Percentiles rank a stretch among this genome's conserved stretches.
These are phyloP conservation scores for Melospiza melodia DNA, from an alignment of 2,113 vertebrate genomes.

Conservation along the genomic window DNA sequence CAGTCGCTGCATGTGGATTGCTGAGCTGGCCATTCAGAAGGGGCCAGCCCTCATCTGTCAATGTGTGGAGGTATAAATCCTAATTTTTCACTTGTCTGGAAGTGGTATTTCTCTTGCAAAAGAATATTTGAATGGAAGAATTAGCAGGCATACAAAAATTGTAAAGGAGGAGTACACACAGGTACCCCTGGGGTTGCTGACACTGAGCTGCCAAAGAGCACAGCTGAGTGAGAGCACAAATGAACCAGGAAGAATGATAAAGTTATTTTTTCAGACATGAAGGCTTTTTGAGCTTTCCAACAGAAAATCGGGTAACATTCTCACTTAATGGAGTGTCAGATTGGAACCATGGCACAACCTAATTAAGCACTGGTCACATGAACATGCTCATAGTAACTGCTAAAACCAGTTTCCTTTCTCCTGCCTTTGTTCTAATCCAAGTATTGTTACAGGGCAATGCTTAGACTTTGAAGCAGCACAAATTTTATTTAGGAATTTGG, in stretches of 20 bases:
- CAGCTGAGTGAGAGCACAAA: neutral
- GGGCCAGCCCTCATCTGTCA: neutral
- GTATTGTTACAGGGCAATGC: neutral
- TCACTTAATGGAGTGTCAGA: neutral
- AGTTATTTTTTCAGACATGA: neutral
- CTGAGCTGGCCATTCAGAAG: neutral
- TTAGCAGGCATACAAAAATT: neutral
- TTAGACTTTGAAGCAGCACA: neutral
- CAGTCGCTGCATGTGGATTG: neutral
- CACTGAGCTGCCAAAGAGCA: neutral
- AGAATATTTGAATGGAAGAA: neutral
- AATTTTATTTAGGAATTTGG: neutral
- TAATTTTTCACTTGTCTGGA: neutral
- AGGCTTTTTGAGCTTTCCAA: neutral
- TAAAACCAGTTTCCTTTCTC: neutral
- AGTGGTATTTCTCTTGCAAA: neutral
- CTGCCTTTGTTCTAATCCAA: neutral
- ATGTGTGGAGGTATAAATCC: rapidly evolving
- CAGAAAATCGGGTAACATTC: neutral
- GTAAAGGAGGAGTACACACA: neutral
- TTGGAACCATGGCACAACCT: neutral
- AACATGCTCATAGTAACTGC: neutral
- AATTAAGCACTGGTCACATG: neutral
- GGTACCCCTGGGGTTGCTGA: neutral
- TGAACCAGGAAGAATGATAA: neutral